Evolutionary conservation across 23 tunicate species (phyloP).

Genomic region (Halocynthia roretzi): DNA sequence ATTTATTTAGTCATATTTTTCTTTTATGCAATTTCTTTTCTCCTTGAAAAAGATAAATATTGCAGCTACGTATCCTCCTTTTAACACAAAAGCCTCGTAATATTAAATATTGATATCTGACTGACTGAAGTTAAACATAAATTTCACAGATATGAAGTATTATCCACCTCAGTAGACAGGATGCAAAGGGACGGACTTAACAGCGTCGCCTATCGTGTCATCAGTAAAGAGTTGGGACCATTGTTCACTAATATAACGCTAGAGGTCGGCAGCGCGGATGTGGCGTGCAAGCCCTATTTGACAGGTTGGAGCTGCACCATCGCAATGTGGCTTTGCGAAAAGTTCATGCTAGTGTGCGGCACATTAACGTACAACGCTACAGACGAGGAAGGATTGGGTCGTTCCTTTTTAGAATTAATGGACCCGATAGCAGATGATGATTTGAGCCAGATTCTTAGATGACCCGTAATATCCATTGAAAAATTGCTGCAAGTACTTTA

Average conservation of each 20-base stretch:
- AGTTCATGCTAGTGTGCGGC: constrained; percentile 34
- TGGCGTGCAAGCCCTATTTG: constrained; percentile 51
- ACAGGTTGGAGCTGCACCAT: constrained; percentile 31
- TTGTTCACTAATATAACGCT: constrained; percentile 66
- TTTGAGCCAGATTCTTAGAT: no score
- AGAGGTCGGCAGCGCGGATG: constrained; percentile 62
- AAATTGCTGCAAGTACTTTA: no score
- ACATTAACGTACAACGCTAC: constrained; percentile 53
- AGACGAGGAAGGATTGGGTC: constrained; percentile 21
- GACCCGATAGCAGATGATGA: no score
- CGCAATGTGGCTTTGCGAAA: constrained; percentile 52
- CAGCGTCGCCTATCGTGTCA: constrained; percentile 42
- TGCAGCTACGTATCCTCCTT: no score
- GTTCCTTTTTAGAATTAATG: no score
- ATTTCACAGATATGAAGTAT: constrained; percentile 31
- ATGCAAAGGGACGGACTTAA: constrained; percentile 62
- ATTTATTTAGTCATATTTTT: no score
- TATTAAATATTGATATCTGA: no score
- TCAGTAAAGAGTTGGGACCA: constrained; percentile 7
- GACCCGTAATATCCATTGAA: no score
- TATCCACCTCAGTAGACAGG: constrained; percentile 30
- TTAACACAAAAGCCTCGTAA: no score
- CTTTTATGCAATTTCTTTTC: neutral
- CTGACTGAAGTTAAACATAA: neutral
- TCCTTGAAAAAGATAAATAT: neutral